Base-by-base conservation (phyloP, 2,113 vertebrate species). In the Osmerus eperlanus region DNA sequence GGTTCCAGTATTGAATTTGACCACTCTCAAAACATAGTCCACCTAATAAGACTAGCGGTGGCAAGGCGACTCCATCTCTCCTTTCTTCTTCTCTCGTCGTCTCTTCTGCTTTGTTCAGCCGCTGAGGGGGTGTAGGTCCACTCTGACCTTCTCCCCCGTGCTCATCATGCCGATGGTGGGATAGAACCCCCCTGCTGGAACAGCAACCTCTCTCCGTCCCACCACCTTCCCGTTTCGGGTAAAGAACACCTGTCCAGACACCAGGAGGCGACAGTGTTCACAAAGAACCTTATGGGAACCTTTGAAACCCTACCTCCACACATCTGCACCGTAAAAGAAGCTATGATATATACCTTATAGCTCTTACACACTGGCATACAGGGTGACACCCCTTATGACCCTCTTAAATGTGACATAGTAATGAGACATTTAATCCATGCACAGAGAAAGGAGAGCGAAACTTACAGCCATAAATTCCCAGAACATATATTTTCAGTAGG, bases 101-200 rank as follows among this genome's bases (percentile, higher is more conserved):
- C 54, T 53, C 52, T 25, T 60, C 52, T 3, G 1, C 58, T 58
- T 8, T 2, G 47, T 66, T 92, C 91, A 96, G 77, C 95, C 95
- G 64, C 95, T 96, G 70, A 96, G 84, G 1, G 95, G 95, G 69
- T 94, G 94, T 79, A 96, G 89, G 77, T 96, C 95, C 62, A 96
- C 94, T 81, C 92, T 91, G 70, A 96, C 94, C 80, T 94, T 96
- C 84, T 96, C 95, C 51, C 94, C 94, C 2, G 90, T 91, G 86
- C 95, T 96, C 88, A 96, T 92, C 95, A 96, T 96, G 51, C 95
- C 94, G 13, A 96, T 93, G 18, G 95, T 96, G 53, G 95, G 95
- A 78, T 92, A 95, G 81, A 95, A 94, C 21, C 95, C 95, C 32
- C 93, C 93, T 0, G 84, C 78, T 2, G 95, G 94, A 59, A 96